Evolutionary conservation across 2,888 invertebrate species (phyloP), one percentile per base, ranked within the genome.

Genomic region (Hirtodrosophila cameraria): DNA sequence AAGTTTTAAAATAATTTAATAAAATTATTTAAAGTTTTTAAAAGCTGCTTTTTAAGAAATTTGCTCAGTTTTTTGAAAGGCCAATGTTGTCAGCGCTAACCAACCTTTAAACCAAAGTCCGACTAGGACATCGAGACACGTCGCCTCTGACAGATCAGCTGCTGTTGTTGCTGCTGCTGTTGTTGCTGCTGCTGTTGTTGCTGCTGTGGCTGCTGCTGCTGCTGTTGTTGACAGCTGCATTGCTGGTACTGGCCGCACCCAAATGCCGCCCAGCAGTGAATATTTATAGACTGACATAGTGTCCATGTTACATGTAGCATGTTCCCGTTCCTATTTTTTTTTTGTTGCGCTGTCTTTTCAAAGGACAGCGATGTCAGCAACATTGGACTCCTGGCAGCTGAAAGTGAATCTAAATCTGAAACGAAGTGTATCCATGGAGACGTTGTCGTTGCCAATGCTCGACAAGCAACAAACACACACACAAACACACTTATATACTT

Each of bases 221-320:
- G 36, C 48, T 62, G 50, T 48, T 46, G 20, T 46, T 68, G 38
- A 43, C 70, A 62, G 63, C 25, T 75, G 70, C 71, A 70, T 55
- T 63, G 55, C 63, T 33, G 70, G 63, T 52, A 20, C 23, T 33
- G 70, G 43, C 55, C 43, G 25, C 35, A 16, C 52, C 30, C 23
- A 42, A 11, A 35, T 6, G 16, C 9, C 28, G 7, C 41, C 35
- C 20, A 43, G 7, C 27, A 23, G 28, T 57, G 48, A 59, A 87
- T 79, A 86, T 79, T 79, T 79, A 86, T 86, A 79, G 82, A 79
- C 65, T 68, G 58, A 53, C 66, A 61, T 64, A 61, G 75, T 85
- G 83, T 62, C 72, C 80, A 46, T 49, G 71, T 50, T 42, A 36
- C 53, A 36, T 69, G 49, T 48, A 49, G 20, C 33, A 6, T n/a